These are phyloP conservation scores for Scotopteryx bipunctaria DNA, from an alignment of 2,888 invertebrate species.

Conservation along the genomic window DNA sequence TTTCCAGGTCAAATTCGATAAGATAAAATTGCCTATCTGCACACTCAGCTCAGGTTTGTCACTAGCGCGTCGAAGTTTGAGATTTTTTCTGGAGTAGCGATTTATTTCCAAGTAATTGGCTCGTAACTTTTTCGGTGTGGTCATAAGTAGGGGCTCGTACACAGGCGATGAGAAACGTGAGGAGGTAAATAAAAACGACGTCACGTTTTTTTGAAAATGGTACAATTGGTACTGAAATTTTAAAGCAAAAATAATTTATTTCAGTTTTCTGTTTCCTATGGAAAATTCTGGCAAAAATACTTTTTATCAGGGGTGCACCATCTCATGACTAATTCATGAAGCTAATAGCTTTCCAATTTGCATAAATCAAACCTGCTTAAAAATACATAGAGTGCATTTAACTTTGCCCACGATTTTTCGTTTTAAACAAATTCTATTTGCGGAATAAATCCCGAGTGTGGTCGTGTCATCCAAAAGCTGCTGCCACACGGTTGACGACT, in stretches of 20 bases:
- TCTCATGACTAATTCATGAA: background rate
- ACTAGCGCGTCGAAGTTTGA: conserved; percentile 26
- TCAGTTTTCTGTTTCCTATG: no score
- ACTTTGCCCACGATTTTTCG: conserved; percentile 22
- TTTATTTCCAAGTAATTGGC: conserved; percentile 8
- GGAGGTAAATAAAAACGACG: no score
- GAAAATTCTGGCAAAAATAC: no score
- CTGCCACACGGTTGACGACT: background rate
- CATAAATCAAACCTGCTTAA: conserved; percentile 17
- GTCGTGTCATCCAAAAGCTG: conserved; percentile 40
- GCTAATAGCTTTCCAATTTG: conserved; percentile 10
- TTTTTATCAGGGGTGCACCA: no score
- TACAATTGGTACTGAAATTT: no score
- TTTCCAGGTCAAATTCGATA: conserved; percentile 35
- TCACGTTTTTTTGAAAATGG: no score
- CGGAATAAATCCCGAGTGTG: conserved; percentile 50
- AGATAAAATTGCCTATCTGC: conserved; percentile 33
- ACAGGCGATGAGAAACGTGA: no score
- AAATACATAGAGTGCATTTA: conserved; percentile 21
- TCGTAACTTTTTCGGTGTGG: conserved; percentile 1
- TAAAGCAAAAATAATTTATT: no score
- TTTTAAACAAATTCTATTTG: conserved; percentile 45
- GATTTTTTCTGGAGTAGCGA: conserved; percentile 2
- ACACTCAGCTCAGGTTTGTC: conserved; percentile 28
- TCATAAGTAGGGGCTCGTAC: background rate